These are phyloP conservation scores for Brachyhypopomus occidentalis DNA, from an alignment of 2,113 vertebrate genomes.

Conservation along the genomic window DNA sequence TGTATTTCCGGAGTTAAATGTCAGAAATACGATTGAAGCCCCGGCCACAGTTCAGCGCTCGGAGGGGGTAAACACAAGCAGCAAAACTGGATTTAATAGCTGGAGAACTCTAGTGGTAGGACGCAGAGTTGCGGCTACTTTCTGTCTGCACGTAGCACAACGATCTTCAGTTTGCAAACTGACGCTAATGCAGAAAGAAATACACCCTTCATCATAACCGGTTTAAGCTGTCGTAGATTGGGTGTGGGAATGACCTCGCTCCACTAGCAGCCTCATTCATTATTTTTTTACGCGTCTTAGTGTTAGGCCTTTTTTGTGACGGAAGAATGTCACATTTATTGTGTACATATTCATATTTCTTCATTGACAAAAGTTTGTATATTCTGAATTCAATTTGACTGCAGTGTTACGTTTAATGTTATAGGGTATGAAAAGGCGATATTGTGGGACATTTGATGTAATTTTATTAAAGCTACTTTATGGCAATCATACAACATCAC, in stretches of 20 bases:
- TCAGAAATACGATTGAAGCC: constrained; percentile 75
- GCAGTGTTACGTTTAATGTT: no score
- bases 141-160: constrained; percentile 38
- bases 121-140: constrained; percentile 48
- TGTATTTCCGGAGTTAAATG: constrained; percentile 70
- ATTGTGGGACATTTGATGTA: neutral
- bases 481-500: neutral
- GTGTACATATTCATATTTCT: no score
- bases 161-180: neutral
- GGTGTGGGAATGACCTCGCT: no score
- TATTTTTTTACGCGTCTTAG: no score
- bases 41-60: constrained; percentile 75
- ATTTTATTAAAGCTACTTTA: neutral
- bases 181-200: neutral
- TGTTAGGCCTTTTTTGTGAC: no score
- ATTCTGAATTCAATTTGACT: neutral
- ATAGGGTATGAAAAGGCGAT: neutral
- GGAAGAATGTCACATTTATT: no score
- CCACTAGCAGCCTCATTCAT: no score
- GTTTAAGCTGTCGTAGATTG: no score
- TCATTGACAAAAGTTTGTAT: neutral
- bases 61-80: constrained; percentile 81
- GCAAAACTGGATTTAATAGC: constrained; percentile 59
- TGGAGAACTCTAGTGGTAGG: constrained; percentile 80
- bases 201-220: neutral